phyloP scores from a whole-genome alignment of 2,797 vertebrate species.

The Onychomys arenicola region DNA sequence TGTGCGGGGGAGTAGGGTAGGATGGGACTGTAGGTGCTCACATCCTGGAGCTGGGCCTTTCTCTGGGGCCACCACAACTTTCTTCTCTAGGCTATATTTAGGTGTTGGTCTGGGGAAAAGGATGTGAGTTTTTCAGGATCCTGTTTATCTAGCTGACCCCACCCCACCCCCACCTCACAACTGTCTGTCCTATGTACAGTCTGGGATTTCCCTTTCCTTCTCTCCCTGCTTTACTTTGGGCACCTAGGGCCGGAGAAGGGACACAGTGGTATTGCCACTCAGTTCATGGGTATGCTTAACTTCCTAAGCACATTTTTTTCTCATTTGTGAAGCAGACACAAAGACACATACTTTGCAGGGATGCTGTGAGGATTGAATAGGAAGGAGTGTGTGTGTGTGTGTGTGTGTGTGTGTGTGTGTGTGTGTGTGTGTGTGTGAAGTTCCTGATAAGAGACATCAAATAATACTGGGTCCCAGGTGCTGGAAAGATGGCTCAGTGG shows the following conservation, averaged over 20 bases:
- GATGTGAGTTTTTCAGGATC: constrained; percentile 83
- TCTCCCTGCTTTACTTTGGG: constrained; percentile 48
- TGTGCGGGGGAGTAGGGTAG: background rate
- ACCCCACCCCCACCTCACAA: constrained; percentile 74
- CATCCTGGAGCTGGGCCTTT: background rate
- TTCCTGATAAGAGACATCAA: background rate
- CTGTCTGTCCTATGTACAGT: constrained; percentile 82
- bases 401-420: no score
- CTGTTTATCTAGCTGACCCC: constrained; percentile 80
- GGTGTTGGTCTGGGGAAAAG: constrained; percentile 79
- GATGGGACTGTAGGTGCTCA: background rate
- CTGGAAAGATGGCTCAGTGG: background rate
- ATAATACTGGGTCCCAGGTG: background rate
- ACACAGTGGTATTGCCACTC: background rate
- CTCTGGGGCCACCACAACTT: constrained; percentile 41
- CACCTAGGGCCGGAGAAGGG: constrained; percentile 3
- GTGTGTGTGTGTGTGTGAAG: background rate
- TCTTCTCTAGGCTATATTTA: constrained; percentile 85
- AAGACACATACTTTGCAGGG: background rate
- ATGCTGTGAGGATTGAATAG: background rate
- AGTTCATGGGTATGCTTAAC: background rate
- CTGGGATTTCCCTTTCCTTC: constrained; percentile 74
- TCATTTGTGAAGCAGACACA: constrained; percentile 22
- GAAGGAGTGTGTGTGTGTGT: background rate
- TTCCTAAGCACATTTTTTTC: constrained; percentile 22